These are phyloP conservation scores for Pelosia muscerda DNA, from an alignment of 2,888 invertebrate species.

Conservation along the genomic window DNA sequence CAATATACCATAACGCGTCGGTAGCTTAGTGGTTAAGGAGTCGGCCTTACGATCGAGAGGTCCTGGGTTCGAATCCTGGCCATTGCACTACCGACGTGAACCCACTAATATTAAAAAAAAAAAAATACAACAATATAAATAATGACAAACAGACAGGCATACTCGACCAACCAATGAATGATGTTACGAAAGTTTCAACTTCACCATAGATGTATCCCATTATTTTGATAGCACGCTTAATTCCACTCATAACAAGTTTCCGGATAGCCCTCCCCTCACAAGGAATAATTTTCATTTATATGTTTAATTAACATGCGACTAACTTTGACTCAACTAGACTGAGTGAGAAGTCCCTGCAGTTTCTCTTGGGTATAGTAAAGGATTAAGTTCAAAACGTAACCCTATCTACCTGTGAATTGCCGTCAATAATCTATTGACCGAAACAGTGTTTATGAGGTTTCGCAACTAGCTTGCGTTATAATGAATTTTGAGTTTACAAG, in stretches of 20 bases:
- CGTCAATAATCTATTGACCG: slow-evolving; percentile 13
- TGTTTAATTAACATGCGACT: slow-evolving; percentile 37
- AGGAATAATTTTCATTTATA: slow-evolving; percentile 39
- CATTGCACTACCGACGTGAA: too few relatives aligned
- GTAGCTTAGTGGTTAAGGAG: too few relatives aligned
- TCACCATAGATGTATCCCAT: slow-evolving; percentile 55
- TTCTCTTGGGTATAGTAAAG: slow-evolving; percentile 29
- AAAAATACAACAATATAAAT: too few relatives aligned
- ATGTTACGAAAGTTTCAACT: slow-evolving; percentile 59
- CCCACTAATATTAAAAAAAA: too few relatives aligned
- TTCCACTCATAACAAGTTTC: slow-evolving; percentile 50
- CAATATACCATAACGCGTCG: too few relatives aligned
- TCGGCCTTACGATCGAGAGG: too few relatives aligned
- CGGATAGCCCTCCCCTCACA: slow-evolving; percentile 34
- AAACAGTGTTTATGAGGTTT: slow-evolving; percentile 14
- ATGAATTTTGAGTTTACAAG: not conserved
- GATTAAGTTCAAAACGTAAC: slow-evolving; percentile 5
- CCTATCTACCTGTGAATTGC: slow-evolving; percentile 7
- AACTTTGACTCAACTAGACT: slow-evolving; percentile 29
- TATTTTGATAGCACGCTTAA: slow-evolving; percentile 59
- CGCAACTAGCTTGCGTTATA: slow-evolving; percentile 4
- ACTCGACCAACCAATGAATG: slow-evolving; percentile 45
- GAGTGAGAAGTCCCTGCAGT: slow-evolving; percentile 13
- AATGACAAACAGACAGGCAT: slow-evolving; percentile 27
- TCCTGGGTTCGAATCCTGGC: too few relatives aligned